Percentiles rank a stretch among this genome's conserved stretches.
These are phyloP conservation scores for Pandemis corylana DNA, from an alignment of 2,888 invertebrate species.

Conservation along the genomic window DNA sequence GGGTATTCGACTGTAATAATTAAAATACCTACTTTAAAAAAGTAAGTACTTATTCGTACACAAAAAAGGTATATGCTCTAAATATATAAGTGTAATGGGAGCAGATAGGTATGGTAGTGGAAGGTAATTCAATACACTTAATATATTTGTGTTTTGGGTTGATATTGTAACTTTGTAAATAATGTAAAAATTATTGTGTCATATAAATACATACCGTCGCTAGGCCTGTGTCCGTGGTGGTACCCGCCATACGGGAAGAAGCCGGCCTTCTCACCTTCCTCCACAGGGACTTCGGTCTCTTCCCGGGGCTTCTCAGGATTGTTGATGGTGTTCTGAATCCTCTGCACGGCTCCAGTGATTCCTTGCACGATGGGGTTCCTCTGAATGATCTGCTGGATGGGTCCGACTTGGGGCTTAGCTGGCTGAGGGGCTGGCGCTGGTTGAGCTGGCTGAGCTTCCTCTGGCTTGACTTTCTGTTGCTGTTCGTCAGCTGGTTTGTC, in stretches of 20 bases:
- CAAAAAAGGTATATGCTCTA: no score
- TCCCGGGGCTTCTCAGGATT: slow-evolving; percentile 63
- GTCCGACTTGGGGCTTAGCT: slow-evolving; percentile 45
- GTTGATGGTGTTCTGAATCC: slow-evolving; percentile 55
- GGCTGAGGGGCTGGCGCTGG: not conserved
- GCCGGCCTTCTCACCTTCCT: slow-evolving; percentile 45
- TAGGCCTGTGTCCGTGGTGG: slow-evolving; percentile 45
- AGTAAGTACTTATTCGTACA: no score
- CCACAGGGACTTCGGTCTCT: slow-evolving; percentile 28
- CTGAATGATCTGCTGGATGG: slow-evolving; percentile 60
- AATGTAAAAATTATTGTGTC: not conserved
- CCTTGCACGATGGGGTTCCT: slow-evolving; percentile 62
- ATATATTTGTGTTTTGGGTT: no score
- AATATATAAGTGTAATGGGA: not conserved
- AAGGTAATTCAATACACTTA: no score
- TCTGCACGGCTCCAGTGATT: slow-evolving; percentile 59
- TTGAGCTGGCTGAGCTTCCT: slow-evolving; percentile 3
- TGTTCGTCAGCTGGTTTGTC: slow-evolving; percentile 41
- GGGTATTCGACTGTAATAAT: not conserved
- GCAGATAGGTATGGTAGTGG: no score
- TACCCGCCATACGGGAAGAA: slow-evolving; percentile 42
- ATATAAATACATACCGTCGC: slow-evolving; percentile 38
- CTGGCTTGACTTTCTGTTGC: slow-evolving; percentile 35
- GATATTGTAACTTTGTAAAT: no score
- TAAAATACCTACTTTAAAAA: not conserved